Base-by-base conservation (phyloP, 2,888 invertebrate genomes). In the Trypoxylon attenuatum region DNA sequence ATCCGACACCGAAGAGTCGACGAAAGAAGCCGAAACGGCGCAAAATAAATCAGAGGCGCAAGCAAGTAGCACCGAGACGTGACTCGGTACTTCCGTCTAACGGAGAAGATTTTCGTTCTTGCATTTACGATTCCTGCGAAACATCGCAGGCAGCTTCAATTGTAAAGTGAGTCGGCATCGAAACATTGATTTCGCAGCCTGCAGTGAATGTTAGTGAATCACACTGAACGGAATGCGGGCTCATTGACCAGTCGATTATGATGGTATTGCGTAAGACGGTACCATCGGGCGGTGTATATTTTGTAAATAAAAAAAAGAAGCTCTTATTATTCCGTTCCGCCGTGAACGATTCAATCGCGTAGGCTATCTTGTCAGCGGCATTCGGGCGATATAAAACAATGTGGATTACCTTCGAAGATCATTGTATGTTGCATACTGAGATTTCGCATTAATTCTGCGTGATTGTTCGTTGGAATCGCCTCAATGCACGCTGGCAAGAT, bases 21-120 rank as follows among this genome's bases (percentile, higher is more conserved):
- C 29, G 21, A 45, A 65, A 33, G 53, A 53, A 15, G 76, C 51
- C n/a, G 82, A 82, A 21, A 78, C 80, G 57, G 72, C 77, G 56
- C 80, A 80, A 62, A 84, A 83, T 18, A 84, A 83, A 45, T 73
- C 74, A 21, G 84, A 85, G 38, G 69, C 70, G 47, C 80, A 83
- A 62, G 80, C 77, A 45, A 81, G 70, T 54, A 82, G 84, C 67
- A 75, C 77, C 6, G 84, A 86, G 39, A 82, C 84, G 73, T 85
- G 85, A 84, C 76, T 65, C 55, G 49, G 54, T 61, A 33, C 45
- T 46, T 25, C 5, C 33, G 10, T 33, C n/a, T 33, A 33, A 33
- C 16, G 16, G 13, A 19, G 18, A 23, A 10, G 2, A 45, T 19
- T 25, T 38, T 58, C n/a, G n/a, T n/a, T n/a, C n/a, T 25, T 15